Percentiles rank a stretch among this genome's conserved stretches.
phyloP scores from a whole-genome alignment of 2,888 invertebrate genomes.

The Pseudococcus jackbeardsleyi region DNA sequence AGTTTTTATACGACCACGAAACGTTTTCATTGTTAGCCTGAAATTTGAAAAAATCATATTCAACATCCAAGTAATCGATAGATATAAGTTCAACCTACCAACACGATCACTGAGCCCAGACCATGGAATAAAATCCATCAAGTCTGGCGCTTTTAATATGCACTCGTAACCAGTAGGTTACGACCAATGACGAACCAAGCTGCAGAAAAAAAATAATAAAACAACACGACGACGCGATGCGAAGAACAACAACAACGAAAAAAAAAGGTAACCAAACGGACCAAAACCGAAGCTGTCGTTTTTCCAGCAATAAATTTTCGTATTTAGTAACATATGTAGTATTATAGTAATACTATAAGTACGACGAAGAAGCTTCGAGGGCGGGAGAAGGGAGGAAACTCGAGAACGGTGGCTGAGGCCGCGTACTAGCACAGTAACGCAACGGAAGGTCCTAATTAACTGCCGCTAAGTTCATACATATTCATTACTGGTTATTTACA shows the following conservation, averaged over 20 bases:
- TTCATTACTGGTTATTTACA: slow-evolving; percentile 64
- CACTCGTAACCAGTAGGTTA: no score
- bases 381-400: not conserved
- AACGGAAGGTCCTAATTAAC: slow-evolving; percentile 65
- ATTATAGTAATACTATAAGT: not conserved
- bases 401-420: slow-evolving; percentile 32
- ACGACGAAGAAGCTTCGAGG: not conserved
- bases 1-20: not conserved
- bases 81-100: no score
- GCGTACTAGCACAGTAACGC: slow-evolving; percentile 53
- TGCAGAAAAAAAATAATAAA: not conserved
- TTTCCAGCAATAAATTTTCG: slow-evolving; percentile 56
- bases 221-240: not conserved
- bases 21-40: no score
- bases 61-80: no score
- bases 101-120: no score
- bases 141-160: no score
- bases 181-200: not conserved
- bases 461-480: slow-evolving; percentile 63
- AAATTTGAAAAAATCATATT: no score
- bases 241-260: not conserved
- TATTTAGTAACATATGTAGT: slow-evolving; percentile 50
- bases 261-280: slow-evolving; percentile 31
- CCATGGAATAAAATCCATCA: no score
- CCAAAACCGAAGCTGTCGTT: slow-evolving; percentile 62